These are phyloP conservation scores for Schlechtendalia chinensis DNA, from an alignment of 1,140 invertebrate genomes.

Conservation along the genomic window DNA sequence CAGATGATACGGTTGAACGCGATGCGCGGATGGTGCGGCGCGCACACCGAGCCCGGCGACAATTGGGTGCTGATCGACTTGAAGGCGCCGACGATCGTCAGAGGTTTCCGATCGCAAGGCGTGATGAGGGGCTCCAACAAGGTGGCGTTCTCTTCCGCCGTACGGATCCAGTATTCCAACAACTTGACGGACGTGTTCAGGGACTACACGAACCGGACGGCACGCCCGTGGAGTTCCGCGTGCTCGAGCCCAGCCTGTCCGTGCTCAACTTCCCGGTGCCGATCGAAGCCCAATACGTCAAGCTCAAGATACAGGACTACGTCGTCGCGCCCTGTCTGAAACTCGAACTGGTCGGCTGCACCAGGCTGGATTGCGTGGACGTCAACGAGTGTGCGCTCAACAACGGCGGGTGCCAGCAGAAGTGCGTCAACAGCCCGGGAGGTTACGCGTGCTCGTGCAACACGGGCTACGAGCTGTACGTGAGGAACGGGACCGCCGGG, in stretches of 20 bases:
- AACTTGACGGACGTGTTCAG: constrained; percentile 85
- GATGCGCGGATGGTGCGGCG: constrained; percentile 85
- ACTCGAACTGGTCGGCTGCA: constrained; percentile 91
- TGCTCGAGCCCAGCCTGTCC: constrained; percentile 80
- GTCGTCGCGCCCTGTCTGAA: constrained; percentile 84
- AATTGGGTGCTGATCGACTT: constrained; percentile 88
- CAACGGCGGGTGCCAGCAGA: constrained; percentile 93
- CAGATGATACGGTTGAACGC: constrained; percentile 78
- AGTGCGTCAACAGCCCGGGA: constrained; percentile 86
- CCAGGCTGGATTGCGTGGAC: constrained; percentile 83
- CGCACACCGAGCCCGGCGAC: constrained; percentile 73
- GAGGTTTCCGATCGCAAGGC: constrained; percentile 85
- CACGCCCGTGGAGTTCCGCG: constrained; percentile 87
- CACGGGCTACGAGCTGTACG: constrained; percentile 88
- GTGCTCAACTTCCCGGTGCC: constrained; percentile 86
- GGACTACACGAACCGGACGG: constrained; percentile 90
- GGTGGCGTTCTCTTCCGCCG: constrained; percentile 81
- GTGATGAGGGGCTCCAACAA: constrained; percentile 75
- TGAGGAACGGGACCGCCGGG: constrained; percentile 87
- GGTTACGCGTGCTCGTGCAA: constrained; percentile 86
- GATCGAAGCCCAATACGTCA: constrained; percentile 85
- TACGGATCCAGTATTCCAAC: constrained; percentile 83
- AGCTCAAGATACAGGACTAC: constrained; percentile 82
- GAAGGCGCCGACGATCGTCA: constrained; percentile 83
- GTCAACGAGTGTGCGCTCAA: constrained; percentile 86